Percentiles rank a stretch among this genome's conserved stretches.
Conservation (phyloP, 2,888 invertebrate genomes). For the Brachyptera putata region DNA sequence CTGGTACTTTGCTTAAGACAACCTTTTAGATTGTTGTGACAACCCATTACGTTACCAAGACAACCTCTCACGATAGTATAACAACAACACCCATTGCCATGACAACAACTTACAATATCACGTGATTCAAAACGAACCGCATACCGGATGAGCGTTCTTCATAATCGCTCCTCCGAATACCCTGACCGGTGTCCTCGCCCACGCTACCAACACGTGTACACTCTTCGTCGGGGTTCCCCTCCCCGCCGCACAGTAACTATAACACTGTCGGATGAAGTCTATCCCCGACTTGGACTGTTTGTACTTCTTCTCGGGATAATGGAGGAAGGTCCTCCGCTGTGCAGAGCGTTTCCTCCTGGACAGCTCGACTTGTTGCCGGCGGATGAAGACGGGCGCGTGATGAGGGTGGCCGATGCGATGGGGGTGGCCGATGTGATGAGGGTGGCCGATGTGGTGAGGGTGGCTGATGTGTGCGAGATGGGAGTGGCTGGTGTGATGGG, state of each 20-base stretch:
- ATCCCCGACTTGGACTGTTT: background rate
- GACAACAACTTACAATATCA: no score
- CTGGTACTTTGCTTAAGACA: no score
- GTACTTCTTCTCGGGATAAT: background rate
- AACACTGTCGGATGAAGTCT: constrained; percentile 47
- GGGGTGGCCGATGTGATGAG: background rate
- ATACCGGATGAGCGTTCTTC: constrained; percentile 55
- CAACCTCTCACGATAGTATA: no score
- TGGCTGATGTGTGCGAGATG: background rate
- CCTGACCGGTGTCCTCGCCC: constrained; percentile 61
- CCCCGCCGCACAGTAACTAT: constrained; percentile 46
- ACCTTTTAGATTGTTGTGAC: no score
- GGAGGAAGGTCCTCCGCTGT: background rate
- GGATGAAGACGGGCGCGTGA: background rate
- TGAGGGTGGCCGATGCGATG: background rate
- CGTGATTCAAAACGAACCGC: constrained; percentile 50
- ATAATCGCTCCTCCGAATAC: constrained; percentile 64
- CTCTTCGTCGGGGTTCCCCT: constrained; percentile 46
- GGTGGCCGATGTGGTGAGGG: background rate
- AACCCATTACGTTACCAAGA: no score
- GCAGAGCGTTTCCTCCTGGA: background rate
- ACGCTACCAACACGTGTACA: constrained; percentile 48
- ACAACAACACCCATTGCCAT: no score
- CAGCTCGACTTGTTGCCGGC: background rate
- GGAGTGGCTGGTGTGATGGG: background rate